Percentiles rank a stretch among this genome's conserved stretches.
These are phyloP conservation scores for Premnoplex brunnescens DNA, from an alignment of 2,797 vertebrate genomes.

Conservation along the genomic window DNA sequence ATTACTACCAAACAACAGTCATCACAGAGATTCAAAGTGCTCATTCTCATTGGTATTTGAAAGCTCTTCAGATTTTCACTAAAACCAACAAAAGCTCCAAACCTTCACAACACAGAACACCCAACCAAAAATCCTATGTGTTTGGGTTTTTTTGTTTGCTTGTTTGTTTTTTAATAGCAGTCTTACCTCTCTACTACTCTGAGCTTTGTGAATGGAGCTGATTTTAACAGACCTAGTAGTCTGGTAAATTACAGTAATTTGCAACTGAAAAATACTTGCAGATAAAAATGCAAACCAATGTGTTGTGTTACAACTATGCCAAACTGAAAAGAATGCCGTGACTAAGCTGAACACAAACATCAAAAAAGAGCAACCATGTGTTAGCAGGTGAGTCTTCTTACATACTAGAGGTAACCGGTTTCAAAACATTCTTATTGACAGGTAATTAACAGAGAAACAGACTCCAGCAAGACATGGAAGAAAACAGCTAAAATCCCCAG, in stretches of 20 bases:
- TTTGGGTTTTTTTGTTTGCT: too few species aligned
- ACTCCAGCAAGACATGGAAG: neutral
- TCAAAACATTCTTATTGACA: neutral
- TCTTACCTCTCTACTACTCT: neutral
- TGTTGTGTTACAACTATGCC: neutral
- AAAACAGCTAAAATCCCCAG: neutral
- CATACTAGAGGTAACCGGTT: neutral
- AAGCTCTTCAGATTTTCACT: neutral
- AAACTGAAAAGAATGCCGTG: neutral
- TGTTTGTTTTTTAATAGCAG: accelerated
- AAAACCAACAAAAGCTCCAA: neutral
- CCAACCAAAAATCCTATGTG: neutral
- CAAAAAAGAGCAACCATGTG: neutral
- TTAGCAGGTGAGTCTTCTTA: neutral
- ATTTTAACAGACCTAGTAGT: neutral
- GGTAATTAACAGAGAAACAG: neutral
- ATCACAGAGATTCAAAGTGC: neutral
- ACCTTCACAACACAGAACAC: neutral
- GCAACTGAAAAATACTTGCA: neutral
- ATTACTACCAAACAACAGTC: neutral
- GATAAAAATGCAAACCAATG: neutral
- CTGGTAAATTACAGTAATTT: neutral
- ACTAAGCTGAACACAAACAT: neutral
- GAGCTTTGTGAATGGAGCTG: neutral
- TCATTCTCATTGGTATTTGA: neutral